Percentiles rank a stretch among this genome's conserved stretches.
These are phyloP conservation scores for Colletes gigas DNA, from an alignment of 1,140 invertebrate species.

Conservation along the genomic window DNA sequence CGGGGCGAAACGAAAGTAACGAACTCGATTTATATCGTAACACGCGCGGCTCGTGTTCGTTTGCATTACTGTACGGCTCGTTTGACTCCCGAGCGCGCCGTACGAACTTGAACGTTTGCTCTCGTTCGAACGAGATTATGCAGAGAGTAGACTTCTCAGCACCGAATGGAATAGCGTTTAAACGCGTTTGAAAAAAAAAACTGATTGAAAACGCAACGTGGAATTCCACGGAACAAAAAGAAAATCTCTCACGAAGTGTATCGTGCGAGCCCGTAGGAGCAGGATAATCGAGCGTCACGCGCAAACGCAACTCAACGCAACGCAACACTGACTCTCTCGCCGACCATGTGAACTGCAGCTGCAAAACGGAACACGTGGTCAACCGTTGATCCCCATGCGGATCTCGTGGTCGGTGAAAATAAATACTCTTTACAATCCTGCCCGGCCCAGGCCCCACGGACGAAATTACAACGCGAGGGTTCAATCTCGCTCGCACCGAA, in stretches of 20 bases:
- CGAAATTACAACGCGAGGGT: neutral
- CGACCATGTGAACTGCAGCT: constrained; percentile 60
- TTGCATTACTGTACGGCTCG: neutral
- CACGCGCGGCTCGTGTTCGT: neutral
- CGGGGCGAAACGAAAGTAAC: neutral
- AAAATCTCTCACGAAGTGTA: neutral
- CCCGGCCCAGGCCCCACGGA: neutral
- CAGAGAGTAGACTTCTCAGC: no score
- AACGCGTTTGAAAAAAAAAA: no score
- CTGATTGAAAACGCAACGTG: no score
- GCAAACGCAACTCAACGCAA: constrained; percentile 37
- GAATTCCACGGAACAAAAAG: no score
- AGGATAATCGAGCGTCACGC: constrained; percentile 30
- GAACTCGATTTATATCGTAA: neutral
- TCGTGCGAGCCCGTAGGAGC: neutral
- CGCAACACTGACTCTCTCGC: constrained; percentile 54
- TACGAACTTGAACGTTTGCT: no score
- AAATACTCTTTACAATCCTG: constrained; percentile 31
- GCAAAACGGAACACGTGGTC: constrained; percentile 56
- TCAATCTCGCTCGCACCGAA: neutral
- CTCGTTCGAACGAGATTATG: no score
- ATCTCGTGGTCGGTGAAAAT: constrained; percentile 39
- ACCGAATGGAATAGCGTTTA: no score
- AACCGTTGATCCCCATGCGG: constrained; percentile 32
- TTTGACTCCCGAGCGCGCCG: neutral